Evolutionary conservation across 2,888 invertebrate species (phyloP).

Genomic region (Drosophila mulleri): DNA sequence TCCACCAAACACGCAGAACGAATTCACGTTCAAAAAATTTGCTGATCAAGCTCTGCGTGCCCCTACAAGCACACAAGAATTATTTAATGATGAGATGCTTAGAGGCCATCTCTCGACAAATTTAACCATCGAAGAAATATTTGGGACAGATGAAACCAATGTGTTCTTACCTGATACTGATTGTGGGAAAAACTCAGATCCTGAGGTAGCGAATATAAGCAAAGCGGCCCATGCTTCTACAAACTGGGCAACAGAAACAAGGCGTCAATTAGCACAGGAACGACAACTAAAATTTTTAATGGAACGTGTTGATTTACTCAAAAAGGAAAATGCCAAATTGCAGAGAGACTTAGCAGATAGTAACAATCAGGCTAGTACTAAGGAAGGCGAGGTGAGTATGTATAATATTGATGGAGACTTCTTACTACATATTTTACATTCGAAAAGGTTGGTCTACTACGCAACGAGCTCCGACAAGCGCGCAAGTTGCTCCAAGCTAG

Average conservation of each 20-base stretch:
- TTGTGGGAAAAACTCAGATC: background rate
- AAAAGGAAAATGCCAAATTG: slow-evolving; percentile 79
- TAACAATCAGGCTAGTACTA: slow-evolving; percentile 72
- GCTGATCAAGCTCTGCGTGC: slow-evolving; percentile 56
- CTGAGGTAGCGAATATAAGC: background rate
- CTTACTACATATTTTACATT: background rate
- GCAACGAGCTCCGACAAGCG: slow-evolving; percentile 81
- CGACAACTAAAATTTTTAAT: slow-evolving; percentile 82
- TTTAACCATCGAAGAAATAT: slow-evolving; percentile 60
- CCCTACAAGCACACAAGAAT: slow-evolving; percentile 79
- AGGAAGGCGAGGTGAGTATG: slow-evolving; percentile 77
- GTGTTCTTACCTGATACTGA: slow-evolving; percentile 36
- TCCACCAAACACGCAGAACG: slow-evolving; percentile 49
- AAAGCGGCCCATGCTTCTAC: background rate
- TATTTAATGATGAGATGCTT: slow-evolving; percentile 15
- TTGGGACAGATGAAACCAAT: slow-evolving; percentile 38
- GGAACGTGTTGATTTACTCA: slow-evolving; percentile 80
- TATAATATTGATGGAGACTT: background rate
- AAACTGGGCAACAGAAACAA: slow-evolving; percentile 51
- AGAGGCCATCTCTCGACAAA: background rate
- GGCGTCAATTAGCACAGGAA: slow-evolving; percentile 78
- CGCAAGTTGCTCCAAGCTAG: slow-evolving; percentile 80
- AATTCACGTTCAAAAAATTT: slow-evolving; percentile 80
- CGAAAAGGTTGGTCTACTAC: slow-evolving; percentile 71
- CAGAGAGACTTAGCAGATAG: slow-evolving; percentile 73